Conservation (phyloP, 2,888 invertebrate species). For the Coremacera marginata region DNA sequence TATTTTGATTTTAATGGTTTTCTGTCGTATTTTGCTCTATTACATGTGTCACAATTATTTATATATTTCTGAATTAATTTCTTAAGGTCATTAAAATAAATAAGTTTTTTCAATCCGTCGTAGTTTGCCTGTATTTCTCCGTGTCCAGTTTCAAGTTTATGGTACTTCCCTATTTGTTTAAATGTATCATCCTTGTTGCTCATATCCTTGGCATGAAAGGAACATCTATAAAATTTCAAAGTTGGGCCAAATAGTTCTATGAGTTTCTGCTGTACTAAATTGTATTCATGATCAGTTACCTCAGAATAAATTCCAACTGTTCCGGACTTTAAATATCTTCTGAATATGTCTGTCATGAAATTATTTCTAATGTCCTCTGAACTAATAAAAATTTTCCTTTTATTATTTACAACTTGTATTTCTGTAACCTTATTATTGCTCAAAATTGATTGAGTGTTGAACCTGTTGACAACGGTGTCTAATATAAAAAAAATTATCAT, state of each 20-base stretch:
- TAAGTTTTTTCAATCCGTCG: constrained; percentile 30
- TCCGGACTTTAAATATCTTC: background rate
- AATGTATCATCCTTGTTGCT: background rate
- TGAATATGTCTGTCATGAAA: background rate
- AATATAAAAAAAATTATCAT: too few relatives aligned
- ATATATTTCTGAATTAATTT: constrained; percentile 37
- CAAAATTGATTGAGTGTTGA: too few relatives aligned
- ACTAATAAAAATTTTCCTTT: background rate
- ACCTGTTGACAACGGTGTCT: too few relatives aligned
- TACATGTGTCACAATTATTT: too few relatives aligned
- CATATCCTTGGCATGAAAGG: constrained; percentile 27
- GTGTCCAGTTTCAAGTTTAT: constrained; percentile 42
- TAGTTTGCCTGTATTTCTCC: constrained; percentile 37
- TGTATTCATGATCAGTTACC: background rate
- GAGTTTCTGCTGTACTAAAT: background rate
- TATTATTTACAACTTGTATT: background rate
- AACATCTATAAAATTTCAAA: background rate
- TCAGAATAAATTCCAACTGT: background rate
- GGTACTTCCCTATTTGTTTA: constrained; percentile 39
- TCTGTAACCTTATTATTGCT: too few relatives aligned
- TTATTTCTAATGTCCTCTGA: background rate
- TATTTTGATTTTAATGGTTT: constrained; percentile 42
- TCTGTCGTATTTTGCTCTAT: constrained; percentile 44
- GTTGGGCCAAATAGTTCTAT: background rate
- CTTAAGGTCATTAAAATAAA: constrained; percentile 33